Base-by-base conservation (phyloP, 1,140 invertebrate genomes). In the Drosophila nasuta region DNA sequence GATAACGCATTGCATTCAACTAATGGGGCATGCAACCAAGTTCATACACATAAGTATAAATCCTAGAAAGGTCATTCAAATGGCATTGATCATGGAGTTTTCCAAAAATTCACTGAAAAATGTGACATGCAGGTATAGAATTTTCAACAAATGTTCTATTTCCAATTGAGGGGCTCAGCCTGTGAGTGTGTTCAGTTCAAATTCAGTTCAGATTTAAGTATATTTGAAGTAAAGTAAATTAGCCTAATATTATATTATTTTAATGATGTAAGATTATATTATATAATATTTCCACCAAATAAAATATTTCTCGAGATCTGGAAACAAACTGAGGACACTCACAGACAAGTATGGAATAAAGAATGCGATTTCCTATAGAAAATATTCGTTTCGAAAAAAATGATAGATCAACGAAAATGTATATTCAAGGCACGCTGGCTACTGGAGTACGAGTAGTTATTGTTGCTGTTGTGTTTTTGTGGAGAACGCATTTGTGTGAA, bases 1-100 rank as follows among this genome's bases (percentile, higher is more conserved):
- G 66, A 64, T 73, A 88, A 88, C 81, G 77, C 77, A 78, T 75
- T 49, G 77, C 83, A 88, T 88, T 88, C 83, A 57, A 89, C 77
- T 89, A 88, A 79, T 76, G 68, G 75, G 57, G 79, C 83, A 88
- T 88, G 83, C 83, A 78, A 51, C 66, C 62, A 75, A 79, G 80
- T 76, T 67, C 81, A 87, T 63, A 79, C 60, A 70, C 66, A 79
- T 69, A 79, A 58, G 71, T 72, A 73, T 65, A 89, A 83, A 20
- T 66, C 78, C 82, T 81, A 65, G n/a, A 17, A 46, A 46, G 67
- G 35, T 62, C 38, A 48, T 77, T 49, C 54, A 54, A 43, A 59
- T 43, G 51, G 13, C 13, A 30, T 62, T 69, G 38, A 1, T 48
- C 10, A 63, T 75, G 30, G n/a, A n/a, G 58, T 48, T 71, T 74